These are phyloP conservation scores for Brachyhypopomus gauderio DNA, from an alignment of 2,113 vertebrate genomes.

Conservation along the genomic window DNA sequence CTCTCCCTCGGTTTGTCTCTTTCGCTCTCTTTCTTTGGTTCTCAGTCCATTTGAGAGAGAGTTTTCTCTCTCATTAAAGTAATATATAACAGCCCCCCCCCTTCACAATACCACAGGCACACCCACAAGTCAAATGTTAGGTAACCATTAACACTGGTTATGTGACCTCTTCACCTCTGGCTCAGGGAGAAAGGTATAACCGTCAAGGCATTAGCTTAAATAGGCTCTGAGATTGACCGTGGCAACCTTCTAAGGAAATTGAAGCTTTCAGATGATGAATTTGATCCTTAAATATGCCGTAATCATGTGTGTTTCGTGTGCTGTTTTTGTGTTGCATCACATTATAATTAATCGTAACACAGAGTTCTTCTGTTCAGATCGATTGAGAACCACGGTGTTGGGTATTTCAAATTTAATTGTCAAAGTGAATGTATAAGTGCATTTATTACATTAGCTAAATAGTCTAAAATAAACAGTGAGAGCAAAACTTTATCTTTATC, in stretches of 20 bases:
- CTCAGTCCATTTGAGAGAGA: not conserved
- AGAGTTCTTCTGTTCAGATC: not conserved
- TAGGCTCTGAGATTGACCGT: not conserved
- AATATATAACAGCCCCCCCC: slow-evolving; percentile 24
- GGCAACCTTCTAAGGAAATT: slow-evolving; percentile 40
- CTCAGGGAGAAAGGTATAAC: slow-evolving; percentile 55
- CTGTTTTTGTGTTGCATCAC: not conserved
- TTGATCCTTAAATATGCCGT: slow-evolving; percentile 30
- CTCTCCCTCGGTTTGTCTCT: slow-evolving; percentile 2
- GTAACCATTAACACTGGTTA: slow-evolving; percentile 64
- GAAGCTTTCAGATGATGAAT: slow-evolving; percentile 22
- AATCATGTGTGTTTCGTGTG: not conserved
- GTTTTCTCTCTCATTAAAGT: slow-evolving; percentile 7
- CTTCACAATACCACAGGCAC: slow-evolving; percentile 11
- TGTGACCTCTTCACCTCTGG: slow-evolving; percentile 67
- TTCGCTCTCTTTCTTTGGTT: not conserved
- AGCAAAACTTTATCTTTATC: slow-evolving; percentile 4
- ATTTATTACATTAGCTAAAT: no score
- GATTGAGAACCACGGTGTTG: not conserved
- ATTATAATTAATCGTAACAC: not conserved
- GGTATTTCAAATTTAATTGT: no score
- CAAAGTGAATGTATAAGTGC: no score
- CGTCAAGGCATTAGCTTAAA: slow-evolving; percentile 49
- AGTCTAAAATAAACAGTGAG: not conserved
- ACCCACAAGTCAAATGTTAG: slow-evolving; percentile 70